phyloP scores from a whole-genome alignment of 2,888 invertebrate genomes.

The Drosophila antonietae region DNA sequence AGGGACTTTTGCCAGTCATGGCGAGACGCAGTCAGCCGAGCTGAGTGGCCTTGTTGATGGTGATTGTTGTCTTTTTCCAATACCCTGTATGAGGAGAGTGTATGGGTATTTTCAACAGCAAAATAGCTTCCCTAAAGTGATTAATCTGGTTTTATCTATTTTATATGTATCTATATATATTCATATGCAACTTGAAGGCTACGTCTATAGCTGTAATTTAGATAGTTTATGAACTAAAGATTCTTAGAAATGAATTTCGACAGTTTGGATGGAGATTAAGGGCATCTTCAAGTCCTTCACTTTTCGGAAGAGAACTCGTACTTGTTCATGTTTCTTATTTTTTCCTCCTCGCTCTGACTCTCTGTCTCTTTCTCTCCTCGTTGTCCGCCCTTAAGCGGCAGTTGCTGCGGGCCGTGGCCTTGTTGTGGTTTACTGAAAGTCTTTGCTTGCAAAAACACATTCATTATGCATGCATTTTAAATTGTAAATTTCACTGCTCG shows the following conservation, averaged over 20 bases:
- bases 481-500: slow-evolving; percentile 72
- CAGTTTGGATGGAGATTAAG: not conserved
- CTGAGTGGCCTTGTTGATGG: slow-evolving; percentile 55
- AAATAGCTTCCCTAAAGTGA: not conserved
- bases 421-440: slow-evolving; percentile 52
- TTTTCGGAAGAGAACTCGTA: not conserved
- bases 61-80: slow-evolving; percentile 27
- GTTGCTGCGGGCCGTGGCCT: slow-evolving; percentile 47
- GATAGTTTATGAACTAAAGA: not conserved
- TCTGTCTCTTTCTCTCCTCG: not conserved
- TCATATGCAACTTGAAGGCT: no score
- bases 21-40: slow-evolving; percentile 24
- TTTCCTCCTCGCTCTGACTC: slow-evolving; percentile 4
- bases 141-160: no score
- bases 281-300: not conserved
- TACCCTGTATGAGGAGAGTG: slow-evolving; percentile 5
- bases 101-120: not conserved
- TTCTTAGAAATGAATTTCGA: not conserved
- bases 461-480: slow-evolving; percentile 76
- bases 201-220: no score
- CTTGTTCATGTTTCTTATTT: not conserved
- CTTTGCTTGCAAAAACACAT: slow-evolving; percentile 71
- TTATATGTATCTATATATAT: no score
- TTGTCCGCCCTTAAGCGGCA: slow-evolving; percentile 17
- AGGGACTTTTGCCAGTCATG: slow-evolving; percentile 54